phyloP scores from a whole-genome alignment of 2,113 vertebrate genomes.

The Pogona vitticeps region DNA sequence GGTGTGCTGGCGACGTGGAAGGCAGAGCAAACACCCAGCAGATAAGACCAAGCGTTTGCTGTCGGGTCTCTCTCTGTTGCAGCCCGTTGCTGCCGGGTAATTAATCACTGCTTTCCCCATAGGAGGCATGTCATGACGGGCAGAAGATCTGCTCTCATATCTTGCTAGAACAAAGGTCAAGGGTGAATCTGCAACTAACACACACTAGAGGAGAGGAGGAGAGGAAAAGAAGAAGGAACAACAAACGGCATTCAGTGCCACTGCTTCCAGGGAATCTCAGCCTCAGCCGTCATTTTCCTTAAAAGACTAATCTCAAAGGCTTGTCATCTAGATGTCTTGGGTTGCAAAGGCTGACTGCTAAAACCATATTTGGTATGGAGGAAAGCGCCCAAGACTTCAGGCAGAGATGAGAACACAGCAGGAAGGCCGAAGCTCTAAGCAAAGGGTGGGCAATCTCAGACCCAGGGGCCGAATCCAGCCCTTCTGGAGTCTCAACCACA shows the following conservation, averaged over 20 bases:
- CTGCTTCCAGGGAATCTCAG: background rate
- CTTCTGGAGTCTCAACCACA: too few relatives aligned
- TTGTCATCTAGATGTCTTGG: constrained; percentile 4
- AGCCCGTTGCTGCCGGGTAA: constrained; percentile 56
- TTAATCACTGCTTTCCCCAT: constrained; percentile 53
- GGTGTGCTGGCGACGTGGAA: constrained; percentile 15
- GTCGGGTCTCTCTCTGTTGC: constrained; percentile 27
- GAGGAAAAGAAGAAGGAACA: background rate
- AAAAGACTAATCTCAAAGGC: constrained; percentile 15
- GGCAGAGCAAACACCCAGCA: background rate
- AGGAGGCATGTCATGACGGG: constrained; percentile 43
- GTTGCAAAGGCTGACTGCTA: background rate
- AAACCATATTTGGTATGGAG: constrained; percentile 18
- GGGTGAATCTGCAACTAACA: constrained; percentile 30
- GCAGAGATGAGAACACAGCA: background rate
- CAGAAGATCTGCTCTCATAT: constrained; percentile 47
- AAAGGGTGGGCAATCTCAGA: too few relatives aligned
- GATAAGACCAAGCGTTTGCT: constrained; percentile 58
- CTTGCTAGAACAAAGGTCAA: constrained; percentile 44
- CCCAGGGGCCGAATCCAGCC: too few relatives aligned
- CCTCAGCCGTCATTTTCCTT: background rate
- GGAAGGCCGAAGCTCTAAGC: background rate
- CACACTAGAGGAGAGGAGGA: too few relatives aligned
- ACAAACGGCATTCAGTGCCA: background rate
- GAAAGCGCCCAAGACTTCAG: background rate